These are phyloP conservation scores for Bombylius discolor DNA, from an alignment of 2,888 invertebrate species.

Conservation along the genomic window DNA sequence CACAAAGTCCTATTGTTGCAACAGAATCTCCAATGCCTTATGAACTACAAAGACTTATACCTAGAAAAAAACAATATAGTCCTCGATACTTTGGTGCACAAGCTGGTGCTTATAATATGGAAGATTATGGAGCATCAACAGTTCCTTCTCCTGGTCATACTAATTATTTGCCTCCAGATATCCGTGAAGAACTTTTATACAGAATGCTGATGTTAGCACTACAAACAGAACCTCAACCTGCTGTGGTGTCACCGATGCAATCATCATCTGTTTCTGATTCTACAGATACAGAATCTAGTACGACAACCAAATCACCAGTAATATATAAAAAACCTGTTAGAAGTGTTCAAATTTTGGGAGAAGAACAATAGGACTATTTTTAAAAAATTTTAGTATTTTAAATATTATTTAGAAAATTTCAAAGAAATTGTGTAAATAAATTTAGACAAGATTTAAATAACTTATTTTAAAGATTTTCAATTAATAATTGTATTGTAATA, in stretches of 20 bases:
- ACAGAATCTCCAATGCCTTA: conserved; percentile 28
- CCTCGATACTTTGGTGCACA: conserved; percentile 36
- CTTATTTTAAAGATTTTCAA: too few species aligned
- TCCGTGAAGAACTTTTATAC: conserved; percentile 55
- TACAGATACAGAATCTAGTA: conserved; percentile 27
- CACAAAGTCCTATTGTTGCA: conserved; percentile 15
- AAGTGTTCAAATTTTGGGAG: conserved; percentile 59
- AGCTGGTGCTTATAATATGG: conserved; percentile 32
- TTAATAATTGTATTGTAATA: too few species aligned
- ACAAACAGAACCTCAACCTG: conserved; percentile 47
- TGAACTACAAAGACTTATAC: conserved; percentile 40
- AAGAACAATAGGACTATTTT: conserved; percentile 33
- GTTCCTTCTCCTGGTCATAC: conserved; percentile 8
- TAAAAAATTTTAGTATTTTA: not conserved
- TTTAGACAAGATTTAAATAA: not conserved
- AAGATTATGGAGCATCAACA: conserved; percentile 12
- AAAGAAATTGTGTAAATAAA: not conserved
- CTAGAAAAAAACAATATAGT: conserved; percentile 30
- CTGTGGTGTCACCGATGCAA: conserved; percentile 15
- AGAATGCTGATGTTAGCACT: conserved; percentile 62
- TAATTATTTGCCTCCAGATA: conserved; percentile 49
- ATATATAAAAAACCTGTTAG: conserved; percentile 47
- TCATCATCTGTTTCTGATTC: not conserved
- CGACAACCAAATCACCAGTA: conserved; percentile 39
- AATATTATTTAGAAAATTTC: not conserved